Evolutionary conservation across 2,113 vertebrate species (phyloP), one percentile per base, ranked within the genome.

Genomic region (Struthidea cinerea): DNA sequence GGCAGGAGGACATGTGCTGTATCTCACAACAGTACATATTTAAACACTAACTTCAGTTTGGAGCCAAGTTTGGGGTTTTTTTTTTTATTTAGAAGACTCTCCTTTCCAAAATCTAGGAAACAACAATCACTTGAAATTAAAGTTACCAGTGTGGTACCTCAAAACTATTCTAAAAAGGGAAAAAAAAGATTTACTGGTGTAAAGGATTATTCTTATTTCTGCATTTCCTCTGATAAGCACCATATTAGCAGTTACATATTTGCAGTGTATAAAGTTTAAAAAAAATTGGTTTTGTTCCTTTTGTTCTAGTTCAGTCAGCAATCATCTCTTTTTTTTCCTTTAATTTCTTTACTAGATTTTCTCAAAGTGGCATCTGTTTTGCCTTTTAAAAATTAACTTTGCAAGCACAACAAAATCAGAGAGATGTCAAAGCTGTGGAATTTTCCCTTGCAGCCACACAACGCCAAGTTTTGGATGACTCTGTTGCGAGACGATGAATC

Each of bases 401-500:
- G 86, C 89, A 95, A 96, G 94, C 69, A 96, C 76, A 97, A 96
- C 90, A 96, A 93, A 92, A 92, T 88, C 91, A 84, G 56, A 91
- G 69, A 89, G 49, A 91, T 96, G 94, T 95, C 96, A 97, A 97
- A 97, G 83, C 93, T 94, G 93, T 93, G 93, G 96, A 93, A 96
- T 92, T 95, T 96, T 96, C 76, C 92, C 49, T 92, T 93, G 52
- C 76, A 96, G 30, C 64, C 53, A 75, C 88, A 90, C 64, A 75
- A 88, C 13, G 76, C 85, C 90, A 86, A 93, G 73, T 81, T 90
- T 94, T 71, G 44, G 79, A 86, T 77, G 55, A 88, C 46, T 90
- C 65, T 57, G 26, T 71, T 95, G 63, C 0, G 5, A 96, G 92
- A 93, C 7, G 1, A 88, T 89, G 85, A 96, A 89, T 96, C 78